These are phyloP conservation scores for Masticophis lateralis DNA, from an alignment of 2,797 vertebrate genomes.

Conservation along the genomic window DNA sequence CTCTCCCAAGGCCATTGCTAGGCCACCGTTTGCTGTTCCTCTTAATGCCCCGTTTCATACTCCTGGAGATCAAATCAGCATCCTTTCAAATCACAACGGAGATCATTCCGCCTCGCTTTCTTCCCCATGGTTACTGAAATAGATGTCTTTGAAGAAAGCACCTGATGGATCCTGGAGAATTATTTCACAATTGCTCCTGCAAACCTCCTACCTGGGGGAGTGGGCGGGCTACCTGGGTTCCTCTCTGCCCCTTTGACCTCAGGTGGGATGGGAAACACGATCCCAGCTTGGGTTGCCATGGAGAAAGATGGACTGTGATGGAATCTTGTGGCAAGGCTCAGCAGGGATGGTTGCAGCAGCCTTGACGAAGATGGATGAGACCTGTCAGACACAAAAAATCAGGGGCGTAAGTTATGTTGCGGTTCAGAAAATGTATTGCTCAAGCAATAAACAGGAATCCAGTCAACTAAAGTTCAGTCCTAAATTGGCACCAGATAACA, in stretches of 20 bases:
- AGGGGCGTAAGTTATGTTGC: background rate
- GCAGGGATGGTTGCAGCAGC: slow-evolving; percentile 39
- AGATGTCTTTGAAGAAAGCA: background rate
- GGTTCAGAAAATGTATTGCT: background rate
- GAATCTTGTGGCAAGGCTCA: slow-evolving; percentile 38
- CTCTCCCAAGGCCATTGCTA: background rate
- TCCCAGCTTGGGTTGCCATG: slow-evolving; percentile 51
- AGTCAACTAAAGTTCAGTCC: background rate
- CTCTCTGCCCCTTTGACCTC: background rate
- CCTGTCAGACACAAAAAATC: background rate
- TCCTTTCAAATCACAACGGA: slow-evolving; percentile 41
- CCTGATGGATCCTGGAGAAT: slow-evolving; percentile 38
- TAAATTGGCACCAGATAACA: background rate
- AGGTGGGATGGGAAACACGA: background rate
- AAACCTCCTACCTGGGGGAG: background rate
- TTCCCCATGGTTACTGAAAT: slow-evolving; percentile 59
- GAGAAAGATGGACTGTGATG: slow-evolving; percentile 46
- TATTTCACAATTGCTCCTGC: slow-evolving; percentile 7
- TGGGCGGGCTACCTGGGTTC: background rate
- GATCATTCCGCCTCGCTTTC: slow-evolving; percentile 46
- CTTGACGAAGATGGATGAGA: background rate
- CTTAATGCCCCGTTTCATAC: slow-evolving; percentile 12
- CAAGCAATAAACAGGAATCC: background rate
- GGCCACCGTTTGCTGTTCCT: background rate
- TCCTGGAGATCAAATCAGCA: slow-evolving; percentile 14